phyloP scores from a whole-genome alignment of 2,888 invertebrate species.

The Biston betularia region DNA sequence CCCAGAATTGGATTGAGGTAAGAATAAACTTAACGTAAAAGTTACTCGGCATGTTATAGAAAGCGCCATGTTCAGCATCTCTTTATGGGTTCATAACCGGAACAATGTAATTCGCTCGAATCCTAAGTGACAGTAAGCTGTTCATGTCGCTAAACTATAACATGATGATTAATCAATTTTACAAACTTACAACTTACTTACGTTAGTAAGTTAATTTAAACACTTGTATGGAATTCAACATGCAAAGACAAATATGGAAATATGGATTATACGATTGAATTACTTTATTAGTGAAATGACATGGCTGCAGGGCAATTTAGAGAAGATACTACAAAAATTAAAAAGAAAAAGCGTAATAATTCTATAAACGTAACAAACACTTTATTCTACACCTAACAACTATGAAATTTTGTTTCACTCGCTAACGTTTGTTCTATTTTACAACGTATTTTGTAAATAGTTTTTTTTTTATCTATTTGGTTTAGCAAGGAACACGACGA shows the following conservation, averaged over 20 bases:
- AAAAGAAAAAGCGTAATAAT: slow-evolving; percentile 25
- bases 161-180: no score
- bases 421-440: slow-evolving; percentile 59
- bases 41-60: no score
- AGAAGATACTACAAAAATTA: slow-evolving; percentile 6
- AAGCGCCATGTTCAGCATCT: no score
- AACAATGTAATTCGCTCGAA: no score
- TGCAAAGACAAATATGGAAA: background rate
- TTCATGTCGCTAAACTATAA: no score
- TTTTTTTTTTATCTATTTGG: slow-evolving; percentile 52
- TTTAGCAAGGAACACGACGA: slow-evolving; percentile 59
- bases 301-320: slow-evolving; percentile 1
- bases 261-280: background rate
- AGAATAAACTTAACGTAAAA: no score
- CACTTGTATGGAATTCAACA: no score
- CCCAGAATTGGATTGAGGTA: no score
- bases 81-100: no score
- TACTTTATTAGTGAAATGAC: slow-evolving; percentile 14
- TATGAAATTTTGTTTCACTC: slow-evolving; percentile 50
- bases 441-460: slow-evolving; percentile 42
- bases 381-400: slow-evolving; percentile 41
- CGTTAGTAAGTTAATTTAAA: no score
- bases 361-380: slow-evolving; percentile 29
- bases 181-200: no score
- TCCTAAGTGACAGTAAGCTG: no score